Conservation (phyloP, 2,888 invertebrate species). For the Drosophila antonietae region DNA sequence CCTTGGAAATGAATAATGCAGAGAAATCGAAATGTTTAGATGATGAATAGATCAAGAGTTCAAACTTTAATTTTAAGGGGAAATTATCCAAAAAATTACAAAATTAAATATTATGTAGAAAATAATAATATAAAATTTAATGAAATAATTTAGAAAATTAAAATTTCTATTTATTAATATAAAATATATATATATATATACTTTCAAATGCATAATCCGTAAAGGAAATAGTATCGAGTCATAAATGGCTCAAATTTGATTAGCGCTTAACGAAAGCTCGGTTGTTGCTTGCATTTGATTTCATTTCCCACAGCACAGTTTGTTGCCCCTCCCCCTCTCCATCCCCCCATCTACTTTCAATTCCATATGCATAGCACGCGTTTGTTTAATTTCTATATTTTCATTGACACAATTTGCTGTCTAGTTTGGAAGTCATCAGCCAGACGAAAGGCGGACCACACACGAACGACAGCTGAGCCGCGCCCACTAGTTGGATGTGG, state of each 20-base stretch:
- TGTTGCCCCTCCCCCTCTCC: background rate
- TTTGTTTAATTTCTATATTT: constrained; percentile 56
- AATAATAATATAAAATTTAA: too few species aligned
- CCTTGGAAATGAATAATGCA: background rate
- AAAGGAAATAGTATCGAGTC: constrained; percentile 7
- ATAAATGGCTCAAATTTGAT: constrained; percentile 18
- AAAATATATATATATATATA: too few species aligned
- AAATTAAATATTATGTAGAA: too few species aligned
- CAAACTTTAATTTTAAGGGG: background rate
- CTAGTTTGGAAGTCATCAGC: constrained; percentile 36
- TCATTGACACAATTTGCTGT: constrained; percentile 69
- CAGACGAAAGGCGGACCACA: constrained; percentile 39
- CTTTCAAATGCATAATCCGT: background rate
- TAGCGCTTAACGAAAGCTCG: constrained; percentile 7
- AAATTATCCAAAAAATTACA: too few species aligned
- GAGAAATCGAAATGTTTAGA: background rate
- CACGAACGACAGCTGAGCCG: constrained; percentile 39
- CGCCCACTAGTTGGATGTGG: constrained; percentile 34
- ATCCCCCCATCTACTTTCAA: background rate
- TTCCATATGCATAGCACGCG: constrained; percentile 47
- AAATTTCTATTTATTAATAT: too few species aligned
- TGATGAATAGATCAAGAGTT: background rate
- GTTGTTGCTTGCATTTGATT: constrained; percentile 9
- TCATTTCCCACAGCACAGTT: constrained; percentile 20
- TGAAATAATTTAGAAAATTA: too few species aligned